Evolutionary conservation across 2,888 invertebrate species (phyloP), one percentile per base, ranked within the genome.

Genomic region (Oasisia sp.): DNA sequence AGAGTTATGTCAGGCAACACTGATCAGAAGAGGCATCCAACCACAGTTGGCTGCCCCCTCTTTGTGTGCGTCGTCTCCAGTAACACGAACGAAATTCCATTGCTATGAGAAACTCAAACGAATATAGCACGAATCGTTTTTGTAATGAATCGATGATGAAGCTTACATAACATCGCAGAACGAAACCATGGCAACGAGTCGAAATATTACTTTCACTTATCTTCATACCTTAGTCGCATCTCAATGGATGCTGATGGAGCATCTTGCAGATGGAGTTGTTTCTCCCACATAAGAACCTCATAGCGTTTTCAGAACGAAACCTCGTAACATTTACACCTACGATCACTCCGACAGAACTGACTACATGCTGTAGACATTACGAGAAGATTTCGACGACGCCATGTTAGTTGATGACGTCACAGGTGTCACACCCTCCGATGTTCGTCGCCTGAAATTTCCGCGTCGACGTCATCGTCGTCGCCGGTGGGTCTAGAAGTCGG

Each of bases 181-280:
- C 74, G 74, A 74, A 74, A 74, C 74, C 74, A 74, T 74, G 74
- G 74, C 74, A 74, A 74, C 74, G 74, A 74, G 74, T 74, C 74
- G 74, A 74, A 74, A 74, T 74, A 74, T 74, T 74, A 14, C 74
- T 74, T 74, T 27, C 74, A 74, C 27, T 74, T 74, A 74, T 74
- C 74, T 7, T 74, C 19, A 74, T 14, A 74, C 19, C 74, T 74
- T 74, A 74, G 14, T 74, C 74, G 74, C 74, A 74, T 74, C 27
- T 74, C 74, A 38, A 38, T 38, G 38, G 38, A 38, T 38, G 38
- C 38, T 38, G 38, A 38, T 38, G 38, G 38, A 38, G 1, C 38
- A 38, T 38, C 38, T 38, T 4, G 38, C 38, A 74, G 27, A 74
- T 74, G 19, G 19, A 14, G 5, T 27, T 74, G n/a, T 27, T 12